Percentiles rank a stretch among this genome's conserved stretches.
These are phyloP conservation scores for Lipophrys pholis DNA, from an alignment of 2,113 vertebrate genomes.

Conservation along the genomic window DNA sequence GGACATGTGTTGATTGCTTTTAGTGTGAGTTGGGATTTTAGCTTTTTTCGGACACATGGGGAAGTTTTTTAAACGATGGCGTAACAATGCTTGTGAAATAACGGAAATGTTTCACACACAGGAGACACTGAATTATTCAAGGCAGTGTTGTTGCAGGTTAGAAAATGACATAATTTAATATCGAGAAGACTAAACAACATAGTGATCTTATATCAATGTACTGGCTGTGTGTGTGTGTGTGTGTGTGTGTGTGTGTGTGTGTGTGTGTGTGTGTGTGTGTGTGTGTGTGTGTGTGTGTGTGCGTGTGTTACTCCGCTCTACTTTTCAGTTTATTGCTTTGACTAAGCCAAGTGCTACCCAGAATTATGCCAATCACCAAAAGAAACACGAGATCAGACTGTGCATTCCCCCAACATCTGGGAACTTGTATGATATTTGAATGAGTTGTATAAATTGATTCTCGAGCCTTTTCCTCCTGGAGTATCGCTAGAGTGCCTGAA, in stretches of 20 bases:
- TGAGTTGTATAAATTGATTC: no score
- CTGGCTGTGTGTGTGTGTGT: background rate
- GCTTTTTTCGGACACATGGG: slow-evolving; percentile 13
- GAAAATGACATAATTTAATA: slow-evolving; percentile 19
- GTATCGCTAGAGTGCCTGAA: no score
- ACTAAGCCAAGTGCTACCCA: slow-evolving; percentile 50
- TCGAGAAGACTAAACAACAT: background rate
- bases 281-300: no score
- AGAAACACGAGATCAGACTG: slow-evolving; percentile 13
- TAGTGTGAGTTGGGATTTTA: slow-evolving; percentile 26
- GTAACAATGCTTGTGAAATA: slow-evolving; percentile 25
- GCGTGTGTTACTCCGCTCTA: no score
- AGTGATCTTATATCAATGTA: slow-evolving; percentile 15
- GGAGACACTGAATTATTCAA: slow-evolving; percentile 66
- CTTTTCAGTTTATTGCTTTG: slow-evolving; percentile 30
- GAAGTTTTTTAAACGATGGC: slow-evolving; percentile 20
- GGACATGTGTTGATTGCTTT: slow-evolving; percentile 11
- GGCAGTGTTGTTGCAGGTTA: slow-evolving; percentile 32
- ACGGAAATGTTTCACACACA: slow-evolving; percentile 40
- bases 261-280: background rate
- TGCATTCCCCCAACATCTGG: slow-evolving; percentile 59
- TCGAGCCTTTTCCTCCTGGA: no score
- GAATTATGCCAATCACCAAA: slow-evolving; percentile 32
- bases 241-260: background rate
- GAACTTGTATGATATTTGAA: background rate